Percentiles rank a stretch among this genome's conserved stretches.
Conservation (phyloP, 1,140 invertebrate species). For the Bombus soroeensis region DNA sequence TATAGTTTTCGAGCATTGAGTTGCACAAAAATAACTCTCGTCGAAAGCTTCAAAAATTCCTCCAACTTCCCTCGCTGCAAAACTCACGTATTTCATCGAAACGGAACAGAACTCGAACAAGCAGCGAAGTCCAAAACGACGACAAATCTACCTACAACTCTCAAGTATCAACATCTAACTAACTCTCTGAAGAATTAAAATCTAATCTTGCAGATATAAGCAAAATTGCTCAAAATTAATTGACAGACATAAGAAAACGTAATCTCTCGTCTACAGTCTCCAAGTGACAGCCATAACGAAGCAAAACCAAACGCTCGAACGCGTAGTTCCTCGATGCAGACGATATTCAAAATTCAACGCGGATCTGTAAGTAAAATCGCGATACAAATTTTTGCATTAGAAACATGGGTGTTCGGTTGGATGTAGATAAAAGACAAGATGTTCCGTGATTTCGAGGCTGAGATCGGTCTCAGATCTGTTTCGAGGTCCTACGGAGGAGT, state of each 20-base stretch:
- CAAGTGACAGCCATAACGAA: too few species aligned
- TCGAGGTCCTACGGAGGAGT: neutral
- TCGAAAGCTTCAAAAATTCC: neutral
- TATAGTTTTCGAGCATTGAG: neutral
- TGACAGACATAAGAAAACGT: fast-evolving
- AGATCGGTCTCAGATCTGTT: constrained; percentile 28
- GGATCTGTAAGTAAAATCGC: neutral
- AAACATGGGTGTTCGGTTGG: neutral
- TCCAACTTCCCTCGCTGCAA: neutral
- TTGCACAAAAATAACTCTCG: neutral
- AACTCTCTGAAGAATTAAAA: too few species aligned
- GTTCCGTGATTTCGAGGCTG: neutral
- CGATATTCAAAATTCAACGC: neutral
- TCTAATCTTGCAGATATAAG: too few species aligned
- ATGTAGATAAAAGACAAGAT: neutral
- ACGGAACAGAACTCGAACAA: neutral
- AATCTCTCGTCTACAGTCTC: neutral
- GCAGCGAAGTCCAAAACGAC: neutral
- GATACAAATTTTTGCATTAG: neutral
- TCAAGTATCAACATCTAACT: too few species aligned
- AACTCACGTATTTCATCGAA: neutral
- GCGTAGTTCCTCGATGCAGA: neutral
- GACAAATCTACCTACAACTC: too few species aligned
- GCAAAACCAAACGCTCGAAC: too few species aligned
- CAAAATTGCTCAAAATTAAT: too few species aligned